A percentile compares a stretch with the other conserved stretches of the same genome.
phyloP scores from a whole-genome alignment of 2,888 invertebrate genomes.

The Tenthredo livida region DNA sequence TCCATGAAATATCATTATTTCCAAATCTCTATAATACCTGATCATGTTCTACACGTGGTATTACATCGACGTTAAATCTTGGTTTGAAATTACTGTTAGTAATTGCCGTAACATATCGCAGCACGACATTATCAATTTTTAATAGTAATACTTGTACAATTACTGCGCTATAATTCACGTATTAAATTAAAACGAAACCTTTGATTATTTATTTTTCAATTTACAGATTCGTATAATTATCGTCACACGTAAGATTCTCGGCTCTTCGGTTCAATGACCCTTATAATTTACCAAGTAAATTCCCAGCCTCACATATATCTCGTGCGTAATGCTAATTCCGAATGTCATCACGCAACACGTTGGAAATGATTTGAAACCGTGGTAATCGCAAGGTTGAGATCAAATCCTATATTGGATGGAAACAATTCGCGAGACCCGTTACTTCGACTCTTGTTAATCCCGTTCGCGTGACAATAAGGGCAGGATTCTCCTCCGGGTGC shows the following conservation, averaged over 20 bases:
- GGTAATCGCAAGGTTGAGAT: background rate
- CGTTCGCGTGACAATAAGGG: background rate
- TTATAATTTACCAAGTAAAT: background rate
- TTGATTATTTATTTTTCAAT: background rate
- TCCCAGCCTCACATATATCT: background rate
- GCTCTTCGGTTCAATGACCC: background rate
- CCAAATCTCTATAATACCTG: background rate
- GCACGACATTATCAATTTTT: background rate
- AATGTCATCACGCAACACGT: background rate
- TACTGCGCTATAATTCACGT: background rate
- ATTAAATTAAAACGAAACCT: background rate
- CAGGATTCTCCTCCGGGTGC: background rate
- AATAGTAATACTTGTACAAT: background rate
- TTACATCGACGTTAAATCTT: background rate
- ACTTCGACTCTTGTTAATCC: background rate
- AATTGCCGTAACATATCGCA: background rate
- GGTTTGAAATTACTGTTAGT: background rate
- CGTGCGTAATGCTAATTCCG: background rate
- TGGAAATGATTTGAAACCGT: background rate
- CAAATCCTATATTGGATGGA: background rate
- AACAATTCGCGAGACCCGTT: background rate
- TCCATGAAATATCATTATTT: background rate
- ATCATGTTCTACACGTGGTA: background rate
- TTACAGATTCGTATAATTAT: background rate
- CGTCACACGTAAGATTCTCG: background rate